These are phyloP conservation scores for Idaea biselata DNA, from an alignment of 2,888 invertebrate species.

Conservation along the genomic window DNA sequence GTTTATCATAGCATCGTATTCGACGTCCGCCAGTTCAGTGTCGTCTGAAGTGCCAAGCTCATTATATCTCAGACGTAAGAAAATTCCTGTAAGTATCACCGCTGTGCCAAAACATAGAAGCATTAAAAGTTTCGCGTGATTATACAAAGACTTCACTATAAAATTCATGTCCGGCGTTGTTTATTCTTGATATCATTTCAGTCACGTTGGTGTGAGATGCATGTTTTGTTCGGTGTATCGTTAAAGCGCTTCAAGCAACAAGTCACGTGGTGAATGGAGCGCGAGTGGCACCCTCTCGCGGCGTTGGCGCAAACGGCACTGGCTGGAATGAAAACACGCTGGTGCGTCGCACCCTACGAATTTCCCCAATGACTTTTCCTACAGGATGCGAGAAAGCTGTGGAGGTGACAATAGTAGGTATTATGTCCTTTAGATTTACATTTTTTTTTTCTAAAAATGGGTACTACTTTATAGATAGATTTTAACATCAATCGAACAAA, in stretches of 20 bases:
- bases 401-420: conserved; percentile 50
- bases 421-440: not conserved
- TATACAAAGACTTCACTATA: conserved; percentile 61
- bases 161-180: conserved; percentile 67
- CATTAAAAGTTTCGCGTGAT: conserved; percentile 67
- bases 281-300: conserved; percentile 75
- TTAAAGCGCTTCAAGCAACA: conserved; percentile 57
- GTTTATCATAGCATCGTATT: conserved; percentile 65
- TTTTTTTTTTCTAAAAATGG: not conserved
- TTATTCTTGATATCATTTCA: conserved; percentile 36
- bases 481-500: too few species aligned
- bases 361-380: conserved; percentile 76
- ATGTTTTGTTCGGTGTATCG: conserved; percentile 45
- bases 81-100: conserved; percentile 57
- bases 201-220: conserved; percentile 49
- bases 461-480: not conserved
- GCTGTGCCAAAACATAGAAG: conserved; percentile 58
- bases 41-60: conserved; percentile 38
- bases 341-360: conserved; percentile 75
- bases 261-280: conserved; percentile 64
- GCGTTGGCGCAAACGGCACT: conserved; percentile 70
- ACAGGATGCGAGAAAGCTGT: conserved; percentile 62
- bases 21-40: conserved; percentile 46
- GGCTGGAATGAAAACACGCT: conserved; percentile 68
- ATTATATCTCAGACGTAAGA: conserved; percentile 43